These are phyloP conservation scores for Chouioia cunea DNA, from an alignment of 2,888 invertebrate species.

Conservation along the genomic window DNA sequence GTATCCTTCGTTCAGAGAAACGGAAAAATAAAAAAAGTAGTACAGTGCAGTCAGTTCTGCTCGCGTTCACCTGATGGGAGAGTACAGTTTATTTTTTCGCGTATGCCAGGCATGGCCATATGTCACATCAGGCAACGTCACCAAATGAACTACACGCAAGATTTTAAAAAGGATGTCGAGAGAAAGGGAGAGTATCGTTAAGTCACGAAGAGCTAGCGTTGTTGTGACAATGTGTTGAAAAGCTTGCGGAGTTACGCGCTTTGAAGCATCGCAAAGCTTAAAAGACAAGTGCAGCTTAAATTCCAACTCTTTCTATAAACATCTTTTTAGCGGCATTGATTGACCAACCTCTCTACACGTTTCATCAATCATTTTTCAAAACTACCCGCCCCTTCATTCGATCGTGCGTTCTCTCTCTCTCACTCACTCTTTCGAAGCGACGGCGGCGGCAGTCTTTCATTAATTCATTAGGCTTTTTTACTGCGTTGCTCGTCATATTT, in stretches of 20 bases:
- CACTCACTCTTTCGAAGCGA: too few species aligned
- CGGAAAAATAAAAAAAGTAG: too few species aligned
- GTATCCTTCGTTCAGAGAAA: too few species aligned
- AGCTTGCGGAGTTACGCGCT: constrained; percentile 59
- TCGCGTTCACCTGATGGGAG: too few species aligned
- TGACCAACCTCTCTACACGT: constrained; percentile 48
- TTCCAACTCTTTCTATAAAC: too few species aligned
- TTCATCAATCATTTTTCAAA: constrained; percentile 59
- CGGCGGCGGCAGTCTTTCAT: constrained; percentile 48
- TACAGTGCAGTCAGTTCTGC: too few species aligned
- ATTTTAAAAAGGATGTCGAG: not conserved
- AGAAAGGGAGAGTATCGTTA: too few species aligned
- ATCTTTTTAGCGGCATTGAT: constrained; percentile 27
- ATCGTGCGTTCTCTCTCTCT: constrained; percentile 36
- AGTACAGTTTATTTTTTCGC: too few species aligned
- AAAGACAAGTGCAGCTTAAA: constrained; percentile 52
- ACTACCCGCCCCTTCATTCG: constrained; percentile 47
- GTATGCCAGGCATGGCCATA: too few species aligned
- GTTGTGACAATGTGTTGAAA: constrained; percentile 56
- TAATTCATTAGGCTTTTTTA: constrained; percentile 46
- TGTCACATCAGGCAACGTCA: too few species aligned
- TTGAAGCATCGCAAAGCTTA: constrained; percentile 61
- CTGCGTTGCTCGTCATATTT: constrained; percentile 25
- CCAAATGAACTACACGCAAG: too few species aligned
- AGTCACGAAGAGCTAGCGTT: too few species aligned